Base-by-base conservation (phyloP, 2,888 invertebrate genomes). In the Andrena dorsata region DNA sequence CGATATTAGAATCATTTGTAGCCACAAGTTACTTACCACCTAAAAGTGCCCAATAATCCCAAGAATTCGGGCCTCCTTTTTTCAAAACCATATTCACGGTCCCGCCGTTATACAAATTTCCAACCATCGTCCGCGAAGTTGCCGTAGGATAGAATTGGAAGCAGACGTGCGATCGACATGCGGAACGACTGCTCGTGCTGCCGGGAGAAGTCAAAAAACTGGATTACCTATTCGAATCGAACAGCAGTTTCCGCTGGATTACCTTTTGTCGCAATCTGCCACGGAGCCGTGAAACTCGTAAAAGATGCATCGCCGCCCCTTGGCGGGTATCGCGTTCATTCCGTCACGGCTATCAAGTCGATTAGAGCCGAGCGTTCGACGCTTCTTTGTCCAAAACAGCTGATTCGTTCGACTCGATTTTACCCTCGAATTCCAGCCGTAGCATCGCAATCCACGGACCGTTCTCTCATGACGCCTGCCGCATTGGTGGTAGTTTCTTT, bases 351-450 rank as follows among this genome's bases (percentile, higher is more conserved):
- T 80, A 80, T 85, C 85, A 83, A 82, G 82, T 82, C 83, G 85
- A 90, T 89, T 90, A 87, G 75, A 83, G 74, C 77, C 60, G 26
- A 53, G 61, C 82, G 75, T 76, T 82, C 73, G 82, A 75, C 58
- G 80, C 26, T 82, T 68, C 83, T 86, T 90, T 88, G 87, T 87
- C 61, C 82, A 72, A 83, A 89, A 88, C 87, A 90, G 87, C 89
- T 89, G 89, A 89, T 90, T 88, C 86, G 86, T 76, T 74, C 66
- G 78, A 69, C 53, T 85, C 80, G 83, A 84, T 82, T 84, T 83
- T 82, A 76, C 78, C 78, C 76, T 63, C 77, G 76, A 72, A 88
- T 88, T 88, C 82, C 84, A 72, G 51, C 74, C 73, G 77, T 64
- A 68, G 70, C 56, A 60, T 63, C 75, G 58, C 76, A 10, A 56